Evolutionary conservation across 2,888 invertebrate species (phyloP).

Genomic region (Lamellibrachia satsuma): DNA sequence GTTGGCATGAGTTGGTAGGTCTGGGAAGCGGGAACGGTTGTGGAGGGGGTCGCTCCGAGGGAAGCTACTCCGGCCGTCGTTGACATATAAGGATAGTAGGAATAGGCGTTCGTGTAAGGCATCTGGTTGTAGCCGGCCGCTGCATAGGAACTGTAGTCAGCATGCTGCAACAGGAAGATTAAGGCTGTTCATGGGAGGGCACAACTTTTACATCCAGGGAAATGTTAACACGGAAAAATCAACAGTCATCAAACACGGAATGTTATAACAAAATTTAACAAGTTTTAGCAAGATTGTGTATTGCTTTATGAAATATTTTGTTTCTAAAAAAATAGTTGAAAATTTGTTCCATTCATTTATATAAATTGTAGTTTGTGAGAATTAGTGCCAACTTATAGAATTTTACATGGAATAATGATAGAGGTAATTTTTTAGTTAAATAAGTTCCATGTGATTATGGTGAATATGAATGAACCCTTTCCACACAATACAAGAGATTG

Average conservation of each 20-base stretch:
- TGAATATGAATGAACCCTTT: too few relatives aligned
- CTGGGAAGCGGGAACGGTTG: constrained; percentile 55
- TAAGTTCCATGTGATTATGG: too few relatives aligned
- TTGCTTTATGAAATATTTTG: too few relatives aligned
- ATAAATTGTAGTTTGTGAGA: too few relatives aligned
- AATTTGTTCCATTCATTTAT: too few relatives aligned
- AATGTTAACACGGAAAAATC: background rate
- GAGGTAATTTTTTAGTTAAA: too few relatives aligned
- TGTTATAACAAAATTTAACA: background rate
- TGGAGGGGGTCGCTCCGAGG: constrained; percentile 35
- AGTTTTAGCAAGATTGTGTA: background rate
- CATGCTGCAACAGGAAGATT: constrained; percentile 31
- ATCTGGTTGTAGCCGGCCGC: constrained; percentile 42
- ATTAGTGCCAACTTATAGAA: too few relatives aligned
- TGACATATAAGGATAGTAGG: constrained; percentile 44
- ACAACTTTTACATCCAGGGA: background rate
- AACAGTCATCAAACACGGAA: background rate
- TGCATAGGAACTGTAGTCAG: constrained; percentile 41
- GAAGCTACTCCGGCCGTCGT: constrained; percentile 30
- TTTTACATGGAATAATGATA: too few relatives aligned
- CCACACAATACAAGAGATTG: too few relatives aligned
- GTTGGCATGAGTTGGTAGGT: constrained; percentile 58
- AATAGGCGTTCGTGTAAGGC: constrained; percentile 42
- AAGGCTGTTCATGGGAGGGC: background rate
- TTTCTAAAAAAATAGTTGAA: too few relatives aligned